phyloP scores from a whole-genome alignment of 2,113 vertebrate genomes.

The Stegostoma tigrinum region DNA sequence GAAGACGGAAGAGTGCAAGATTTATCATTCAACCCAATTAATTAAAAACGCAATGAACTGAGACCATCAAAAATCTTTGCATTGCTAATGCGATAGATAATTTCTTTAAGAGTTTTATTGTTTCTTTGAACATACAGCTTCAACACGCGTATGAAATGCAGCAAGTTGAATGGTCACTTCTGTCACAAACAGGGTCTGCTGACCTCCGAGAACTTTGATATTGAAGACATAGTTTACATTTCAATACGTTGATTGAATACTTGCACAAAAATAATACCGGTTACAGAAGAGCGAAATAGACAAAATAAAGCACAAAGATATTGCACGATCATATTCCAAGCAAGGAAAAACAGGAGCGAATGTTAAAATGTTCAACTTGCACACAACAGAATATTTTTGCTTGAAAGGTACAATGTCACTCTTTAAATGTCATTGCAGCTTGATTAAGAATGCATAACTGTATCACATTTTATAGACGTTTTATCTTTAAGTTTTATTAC shows the following conservation, averaged over 20 bases:
- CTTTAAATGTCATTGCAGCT: background rate
- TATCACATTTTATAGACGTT: background rate
- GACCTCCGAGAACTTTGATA: background rate
- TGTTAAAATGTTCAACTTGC: constrained; percentile 15
- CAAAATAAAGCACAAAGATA: background rate
- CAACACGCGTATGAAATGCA: background rate
- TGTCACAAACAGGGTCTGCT: background rate
- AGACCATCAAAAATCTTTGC: background rate
- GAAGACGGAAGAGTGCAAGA: background rate
- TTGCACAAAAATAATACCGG: background rate
- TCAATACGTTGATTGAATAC: background rate
- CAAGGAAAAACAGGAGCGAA: constrained; percentile 24
- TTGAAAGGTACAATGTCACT: background rate
- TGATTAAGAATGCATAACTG: background rate
- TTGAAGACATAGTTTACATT: background rate
- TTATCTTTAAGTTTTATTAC: background rate
- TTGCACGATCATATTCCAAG: background rate
- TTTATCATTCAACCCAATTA: background rate
- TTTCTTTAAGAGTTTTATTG: constrained; percentile 17
- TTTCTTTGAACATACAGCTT: constrained; percentile 30
- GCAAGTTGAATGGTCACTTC: background rate
- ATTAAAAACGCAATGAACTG: constrained; percentile 14
- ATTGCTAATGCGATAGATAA: background rate
- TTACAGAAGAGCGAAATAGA: background rate
- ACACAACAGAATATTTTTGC: background rate